Evolutionary conservation across 2,888 invertebrate species (phyloP).

Genomic region (Lithodes maja): DNA sequence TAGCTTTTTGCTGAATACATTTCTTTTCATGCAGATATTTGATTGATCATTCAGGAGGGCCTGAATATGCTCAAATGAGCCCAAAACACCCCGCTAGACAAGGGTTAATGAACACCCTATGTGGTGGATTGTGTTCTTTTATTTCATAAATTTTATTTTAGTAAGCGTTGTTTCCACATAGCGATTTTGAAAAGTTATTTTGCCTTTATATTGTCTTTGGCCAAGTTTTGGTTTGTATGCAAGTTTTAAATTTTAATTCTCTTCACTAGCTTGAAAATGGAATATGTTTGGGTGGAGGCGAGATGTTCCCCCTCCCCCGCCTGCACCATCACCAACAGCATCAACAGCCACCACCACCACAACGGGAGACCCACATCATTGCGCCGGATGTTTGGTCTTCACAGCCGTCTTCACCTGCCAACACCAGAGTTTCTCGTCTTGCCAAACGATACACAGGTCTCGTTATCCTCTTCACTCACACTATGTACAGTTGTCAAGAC

Average conservation of each 20-base stretch:
- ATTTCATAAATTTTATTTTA: background rate
- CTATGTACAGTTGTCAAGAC: too few species aligned
- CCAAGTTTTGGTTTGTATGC: background rate
- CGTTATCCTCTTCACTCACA: too few species aligned
- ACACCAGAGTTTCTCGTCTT: slow-evolving; percentile 51
- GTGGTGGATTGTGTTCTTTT: too few species aligned
- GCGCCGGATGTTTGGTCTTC: background rate
- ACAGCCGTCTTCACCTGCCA: background rate
- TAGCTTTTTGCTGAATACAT: too few species aligned
- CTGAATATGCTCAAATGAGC: too few species aligned
- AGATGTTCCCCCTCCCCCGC: slow-evolving; percentile 38
- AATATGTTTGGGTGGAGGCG: slow-evolving; percentile 27
- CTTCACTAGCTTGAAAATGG: slow-evolving; percentile 37
- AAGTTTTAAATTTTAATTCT: background rate
- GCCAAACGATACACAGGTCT: slow-evolving; percentile 21
- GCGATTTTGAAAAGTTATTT: too few species aligned
- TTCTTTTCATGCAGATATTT: too few species aligned
- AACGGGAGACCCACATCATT: background rate
- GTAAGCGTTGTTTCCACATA: background rate
- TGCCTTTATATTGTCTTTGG: too few species aligned
- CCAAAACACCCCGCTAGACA: too few species aligned
- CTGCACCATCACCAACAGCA: slow-evolving; percentile 8
- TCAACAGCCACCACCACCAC: background rate
- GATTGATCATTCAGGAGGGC: too few species aligned
- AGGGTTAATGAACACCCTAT: too few species aligned